These are phyloP conservation scores for Zaprionus kolodkinae DNA, from an alignment of 1,140 invertebrate species.

Conservation along the genomic window DNA sequence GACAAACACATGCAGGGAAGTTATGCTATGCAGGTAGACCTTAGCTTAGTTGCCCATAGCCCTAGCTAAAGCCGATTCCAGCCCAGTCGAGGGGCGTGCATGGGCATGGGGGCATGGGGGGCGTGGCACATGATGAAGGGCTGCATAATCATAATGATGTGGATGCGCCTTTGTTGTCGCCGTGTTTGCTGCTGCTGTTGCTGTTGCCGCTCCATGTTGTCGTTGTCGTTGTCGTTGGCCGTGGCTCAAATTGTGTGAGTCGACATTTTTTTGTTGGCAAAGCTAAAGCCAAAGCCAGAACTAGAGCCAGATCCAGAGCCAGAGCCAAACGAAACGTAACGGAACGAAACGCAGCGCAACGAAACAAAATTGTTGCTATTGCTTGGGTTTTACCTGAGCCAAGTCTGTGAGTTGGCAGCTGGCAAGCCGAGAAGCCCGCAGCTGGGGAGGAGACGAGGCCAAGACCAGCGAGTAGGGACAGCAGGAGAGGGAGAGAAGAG, in stretches of 20 bases:
- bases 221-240: conserved; percentile 20
- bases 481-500: not conserved
- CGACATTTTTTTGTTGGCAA: conserved; percentile 34
- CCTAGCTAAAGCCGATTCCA: conserved; percentile 4
- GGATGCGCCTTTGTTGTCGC: conserved; percentile 48
- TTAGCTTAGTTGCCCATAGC: conserved; percentile 9
- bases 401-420: conserved; percentile 23
- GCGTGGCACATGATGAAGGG: conserved; percentile 29
- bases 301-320: not conserved
- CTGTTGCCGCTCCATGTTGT: conserved; percentile 14
- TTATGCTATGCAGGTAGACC: conserved; percentile 22
- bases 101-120: not conserved
- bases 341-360: conserved; percentile 35
- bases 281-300: conserved; percentile 17
- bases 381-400: conserved; percentile 43
- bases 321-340: conserved; percentile 16
- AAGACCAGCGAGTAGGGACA: not conserved
- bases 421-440: conserved; percentile 12
- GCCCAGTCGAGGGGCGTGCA: not conserved
- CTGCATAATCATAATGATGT: conserved; percentile 65
- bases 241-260: conserved; percentile 37
- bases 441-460: not conserved
- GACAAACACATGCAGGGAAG: not conserved
- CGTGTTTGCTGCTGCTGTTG: conserved; percentile 5
- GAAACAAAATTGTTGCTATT: conserved; percentile 51